phyloP scores from a whole-genome alignment of 2,113 vertebrate species.

The Perca flavescens region DNA sequence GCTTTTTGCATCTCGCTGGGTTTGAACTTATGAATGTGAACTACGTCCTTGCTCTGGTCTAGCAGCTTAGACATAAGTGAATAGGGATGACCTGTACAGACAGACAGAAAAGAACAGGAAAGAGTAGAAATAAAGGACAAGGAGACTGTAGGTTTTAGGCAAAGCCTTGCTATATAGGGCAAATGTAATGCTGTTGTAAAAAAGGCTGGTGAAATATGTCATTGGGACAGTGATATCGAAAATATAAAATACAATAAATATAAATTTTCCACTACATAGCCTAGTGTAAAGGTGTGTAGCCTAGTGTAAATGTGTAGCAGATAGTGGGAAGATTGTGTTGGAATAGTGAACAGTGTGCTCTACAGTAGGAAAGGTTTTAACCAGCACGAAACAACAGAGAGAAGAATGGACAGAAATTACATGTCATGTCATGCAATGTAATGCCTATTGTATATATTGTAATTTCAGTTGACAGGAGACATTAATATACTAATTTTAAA shows the following conservation, averaged over 20 bases:
- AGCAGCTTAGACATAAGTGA: conserved; percentile 95
- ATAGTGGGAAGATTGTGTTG: background rate
- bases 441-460: too few species aligned
- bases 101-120: conserved; percentile 70
- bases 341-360: background rate
- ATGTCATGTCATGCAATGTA: background rate
- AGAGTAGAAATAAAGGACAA: conserved; percentile 69
- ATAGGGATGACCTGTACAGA: conserved; percentile 94
- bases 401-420: background rate
- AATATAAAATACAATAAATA: background rate
- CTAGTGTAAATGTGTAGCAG: background rate
- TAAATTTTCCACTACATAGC: background rate
- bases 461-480: background rate
- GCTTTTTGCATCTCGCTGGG: conserved; percentile 84
- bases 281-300: background rate
- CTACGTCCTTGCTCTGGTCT: conserved; percentile 92
- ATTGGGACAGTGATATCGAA: background rate
- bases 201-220: background rate
- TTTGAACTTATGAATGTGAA: conserved; percentile 89
- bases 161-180: background rate
- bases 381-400: conserved; percentile 12
- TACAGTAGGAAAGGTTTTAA: conserved; percentile 8
- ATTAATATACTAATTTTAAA: background rate
- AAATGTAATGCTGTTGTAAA: background rate
- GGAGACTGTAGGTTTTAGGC: conserved; percentile 1